Conservation (phyloP, 2,797 vertebrate genomes). For the Furcifer pardalis region DNA sequence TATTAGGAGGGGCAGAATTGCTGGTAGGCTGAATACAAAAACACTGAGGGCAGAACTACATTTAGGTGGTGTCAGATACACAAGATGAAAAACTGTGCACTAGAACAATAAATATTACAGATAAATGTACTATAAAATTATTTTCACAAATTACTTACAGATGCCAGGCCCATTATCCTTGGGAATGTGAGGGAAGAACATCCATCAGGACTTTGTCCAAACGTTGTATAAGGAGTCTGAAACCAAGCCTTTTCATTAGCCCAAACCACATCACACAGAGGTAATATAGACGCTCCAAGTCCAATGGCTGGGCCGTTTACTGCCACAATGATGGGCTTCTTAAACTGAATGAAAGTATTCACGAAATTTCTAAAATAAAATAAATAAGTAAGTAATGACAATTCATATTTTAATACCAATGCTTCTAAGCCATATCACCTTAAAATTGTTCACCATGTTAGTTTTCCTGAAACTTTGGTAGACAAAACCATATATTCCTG, state of each 20-base stretch:
- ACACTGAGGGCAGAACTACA: not conserved
- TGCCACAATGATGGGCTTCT: slow-evolving; percentile 95
- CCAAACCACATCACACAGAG: slow-evolving; percentile 97
- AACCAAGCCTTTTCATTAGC: slow-evolving; percentile 99
- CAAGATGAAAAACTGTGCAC: slow-evolving; percentile 16
- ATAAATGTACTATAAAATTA: slow-evolving; percentile 28
- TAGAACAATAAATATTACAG: slow-evolving; percentile 12
- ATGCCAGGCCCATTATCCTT: slow-evolving; percentile 93
- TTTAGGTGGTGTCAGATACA: rapidly evolving
- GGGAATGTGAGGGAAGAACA: slow-evolving; percentile 96
- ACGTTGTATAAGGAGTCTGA: slow-evolving; percentile 94
- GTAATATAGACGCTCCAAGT: slow-evolving; percentile 92
- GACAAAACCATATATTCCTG: not conserved
- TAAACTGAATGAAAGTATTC: slow-evolving; percentile 98
- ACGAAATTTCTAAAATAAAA: slow-evolving; percentile 89
- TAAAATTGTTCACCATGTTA: not conserved
- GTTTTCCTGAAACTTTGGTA: not conserved
- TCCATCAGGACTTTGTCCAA: slow-evolving; percentile 95
- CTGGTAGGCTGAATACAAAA: not conserved
- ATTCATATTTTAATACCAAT: slow-evolving; percentile 46
- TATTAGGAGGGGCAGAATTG: not conserved
- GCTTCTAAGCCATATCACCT: slow-evolving; percentile 35
- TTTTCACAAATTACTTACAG: slow-evolving; percentile 83
- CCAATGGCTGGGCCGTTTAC: slow-evolving; percentile 95
- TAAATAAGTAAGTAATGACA: slow-evolving; percentile 65